A percentile compares a stretch with the other conserved stretches of the same genome.
Conservation (phyloP, 2,797 vertebrate species). For the Myotis planiceps region DNA sequence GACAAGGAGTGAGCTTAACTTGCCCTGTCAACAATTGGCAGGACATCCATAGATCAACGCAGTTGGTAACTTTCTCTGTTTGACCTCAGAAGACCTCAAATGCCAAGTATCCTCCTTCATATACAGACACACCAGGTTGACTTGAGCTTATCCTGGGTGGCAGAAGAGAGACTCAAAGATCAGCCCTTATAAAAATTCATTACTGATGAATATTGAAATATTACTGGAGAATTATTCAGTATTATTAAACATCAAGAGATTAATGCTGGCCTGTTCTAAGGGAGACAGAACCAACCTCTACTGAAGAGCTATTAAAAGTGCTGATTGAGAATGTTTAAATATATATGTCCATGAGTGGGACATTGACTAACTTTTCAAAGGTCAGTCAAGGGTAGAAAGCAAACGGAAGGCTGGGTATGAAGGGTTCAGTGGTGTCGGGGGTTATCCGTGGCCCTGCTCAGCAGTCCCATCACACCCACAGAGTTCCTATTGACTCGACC, state of each 20-base stretch:
- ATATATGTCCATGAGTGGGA: conserved; percentile 18
- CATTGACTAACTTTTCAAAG: conserved; percentile 62
- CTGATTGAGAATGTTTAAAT: conserved; percentile 59
- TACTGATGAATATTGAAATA: conserved; percentile 82
- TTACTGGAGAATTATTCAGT: conserved; percentile 73
- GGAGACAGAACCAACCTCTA: conserved; percentile 23
- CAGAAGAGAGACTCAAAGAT: conserved; percentile 71
- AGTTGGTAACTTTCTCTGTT: conserved; percentile 32
- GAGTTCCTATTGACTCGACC: conserved; percentile 55
- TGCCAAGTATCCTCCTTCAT: conserved; percentile 52
- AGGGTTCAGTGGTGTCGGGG: background rate
- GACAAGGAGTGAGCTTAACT: background rate
- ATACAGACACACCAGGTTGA: conserved; percentile 38
- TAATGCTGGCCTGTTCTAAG: conserved; percentile 49
- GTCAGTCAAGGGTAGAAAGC: conserved; percentile 53
- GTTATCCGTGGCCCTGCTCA: background rate
- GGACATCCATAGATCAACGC: background rate
- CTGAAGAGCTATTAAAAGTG: conserved; percentile 61
- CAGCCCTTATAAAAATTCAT: conserved; percentile 82
- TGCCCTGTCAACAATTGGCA: conserved; percentile 10
- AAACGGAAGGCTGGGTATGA: background rate
- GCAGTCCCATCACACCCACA: background rate
- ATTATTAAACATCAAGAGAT: conserved; percentile 69
- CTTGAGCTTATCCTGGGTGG: conserved; percentile 34
- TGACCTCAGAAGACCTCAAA: conserved; percentile 69